Evolutionary conservation across 2,888 invertebrate genomes (phyloP).

Genomic region (Syrista parreyssii): DNA sequence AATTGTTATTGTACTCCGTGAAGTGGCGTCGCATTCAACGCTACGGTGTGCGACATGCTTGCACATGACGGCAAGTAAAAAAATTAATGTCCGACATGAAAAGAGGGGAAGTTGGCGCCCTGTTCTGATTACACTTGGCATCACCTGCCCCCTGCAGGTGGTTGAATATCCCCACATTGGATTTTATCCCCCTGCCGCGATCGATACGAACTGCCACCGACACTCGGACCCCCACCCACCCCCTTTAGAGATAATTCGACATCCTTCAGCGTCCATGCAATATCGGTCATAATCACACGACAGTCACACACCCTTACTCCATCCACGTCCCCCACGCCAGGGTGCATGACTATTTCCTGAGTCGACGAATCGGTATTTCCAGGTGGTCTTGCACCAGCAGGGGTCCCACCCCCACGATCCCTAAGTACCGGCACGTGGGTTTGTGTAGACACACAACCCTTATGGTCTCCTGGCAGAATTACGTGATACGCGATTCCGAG

Average conservation of each 20-base stretch:
- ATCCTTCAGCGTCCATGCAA: background rate
- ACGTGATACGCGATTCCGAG: background rate
- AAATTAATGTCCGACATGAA: constrained; percentile 1
- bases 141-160: constrained; percentile 57
- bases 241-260: background rate
- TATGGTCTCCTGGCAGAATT: background rate
- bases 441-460: background rate
- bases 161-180: constrained; percentile 33
- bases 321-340: background rate
- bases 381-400: background rate
- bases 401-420: background rate
- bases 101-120: constrained; percentile 45
- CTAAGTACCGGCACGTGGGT: background rate
- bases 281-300: background rate
- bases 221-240: background rate
- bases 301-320: background rate
- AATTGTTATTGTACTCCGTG: background rate
- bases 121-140: constrained; percentile 46
- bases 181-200: constrained; percentile 8
- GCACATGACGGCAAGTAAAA: background rate
- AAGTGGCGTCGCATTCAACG: background rate
- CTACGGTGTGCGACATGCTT: background rate
- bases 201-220: constrained; percentile 11
- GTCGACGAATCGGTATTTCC: background rate
- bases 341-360: background rate